Percentiles rank a stretch among this genome's conserved stretches.
phyloP scores from a whole-genome alignment of 2,888 invertebrate genomes.

The Amphipoea oculea region DNA sequence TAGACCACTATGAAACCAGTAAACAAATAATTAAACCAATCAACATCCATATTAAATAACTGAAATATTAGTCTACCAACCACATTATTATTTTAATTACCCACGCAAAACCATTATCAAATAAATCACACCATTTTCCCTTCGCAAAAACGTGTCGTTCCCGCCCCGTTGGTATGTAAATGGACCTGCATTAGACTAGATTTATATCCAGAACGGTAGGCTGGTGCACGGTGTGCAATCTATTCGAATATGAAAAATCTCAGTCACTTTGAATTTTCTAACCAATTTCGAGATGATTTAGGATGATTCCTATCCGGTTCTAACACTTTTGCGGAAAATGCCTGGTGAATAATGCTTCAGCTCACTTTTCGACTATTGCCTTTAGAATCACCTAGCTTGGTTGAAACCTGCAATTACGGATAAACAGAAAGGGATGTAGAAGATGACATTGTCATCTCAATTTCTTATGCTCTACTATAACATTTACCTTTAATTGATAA shows the following conservation, averaged over 20 bases:
- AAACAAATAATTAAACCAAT: not conserved
- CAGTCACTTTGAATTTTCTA: slow-evolving; percentile 12
- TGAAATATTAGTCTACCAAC: not conserved
- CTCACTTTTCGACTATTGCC: not conserved
- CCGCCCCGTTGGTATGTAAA: slow-evolving; percentile 48
- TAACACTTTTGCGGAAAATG: not conserved
- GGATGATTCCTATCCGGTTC: not conserved
- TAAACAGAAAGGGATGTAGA: not conserved
- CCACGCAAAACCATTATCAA: slow-evolving; percentile 20
- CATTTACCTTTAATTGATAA: no score
- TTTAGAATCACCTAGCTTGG: no score
- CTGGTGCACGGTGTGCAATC: slow-evolving; percentile 23
- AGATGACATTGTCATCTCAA: not conserved
- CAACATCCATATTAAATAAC: not conserved
- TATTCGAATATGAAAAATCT: slow-evolving; percentile 43
- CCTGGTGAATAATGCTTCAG: not conserved
- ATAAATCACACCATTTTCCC: slow-evolving; percentile 35
- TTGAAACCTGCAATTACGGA: not conserved
- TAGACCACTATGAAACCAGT: not conserved
- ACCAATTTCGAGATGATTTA: slow-evolving; percentile 27
- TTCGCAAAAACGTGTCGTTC: slow-evolving; percentile 52
- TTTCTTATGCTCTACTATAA: not conserved
- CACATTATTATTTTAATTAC: slow-evolving; percentile 25
- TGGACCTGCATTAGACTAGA: slow-evolving; percentile 35
- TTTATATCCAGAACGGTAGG: slow-evolving; percentile 51